These are phyloP conservation scores for Dromaius novaehollandiae DNA, from an alignment of 2,113 vertebrate species.

Conservation along the genomic window DNA sequence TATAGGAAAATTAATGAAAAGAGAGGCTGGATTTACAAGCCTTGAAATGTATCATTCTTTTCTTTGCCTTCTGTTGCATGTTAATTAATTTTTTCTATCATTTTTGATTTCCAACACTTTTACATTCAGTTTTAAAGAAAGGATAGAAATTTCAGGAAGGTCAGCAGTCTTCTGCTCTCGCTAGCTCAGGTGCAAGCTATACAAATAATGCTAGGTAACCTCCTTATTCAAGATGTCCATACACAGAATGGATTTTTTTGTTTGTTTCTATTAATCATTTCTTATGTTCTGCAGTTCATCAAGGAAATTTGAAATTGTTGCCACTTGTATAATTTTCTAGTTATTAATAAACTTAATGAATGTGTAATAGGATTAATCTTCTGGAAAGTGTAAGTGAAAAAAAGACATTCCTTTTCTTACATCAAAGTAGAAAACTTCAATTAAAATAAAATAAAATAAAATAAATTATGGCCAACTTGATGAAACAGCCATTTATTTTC, in stretches of 20 bases:
- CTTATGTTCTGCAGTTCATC: background rate
- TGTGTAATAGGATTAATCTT: background rate
- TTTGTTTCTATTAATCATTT: background rate
- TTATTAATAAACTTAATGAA: background rate
- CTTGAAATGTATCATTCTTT: background rate
- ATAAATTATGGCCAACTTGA: background rate
- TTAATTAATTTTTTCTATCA: constrained; percentile 22
- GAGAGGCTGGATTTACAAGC: constrained; percentile 1
- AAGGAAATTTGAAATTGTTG: background rate
- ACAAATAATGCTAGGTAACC: background rate
- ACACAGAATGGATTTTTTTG: background rate
- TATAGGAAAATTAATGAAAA: background rate
- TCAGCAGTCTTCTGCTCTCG: background rate
- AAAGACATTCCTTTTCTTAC: background rate
- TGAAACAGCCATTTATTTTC: background rate
- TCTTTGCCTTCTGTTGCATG: background rate
- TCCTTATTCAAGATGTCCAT: background rate
- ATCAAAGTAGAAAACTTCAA: background rate
- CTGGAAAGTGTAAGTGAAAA: background rate
- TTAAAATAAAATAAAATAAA: background rate
- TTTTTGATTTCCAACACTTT: background rate
- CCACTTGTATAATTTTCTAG: background rate
- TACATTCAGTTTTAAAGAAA: background rate
- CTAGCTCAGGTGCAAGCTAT: background rate
- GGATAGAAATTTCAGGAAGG: background rate